These are phyloP conservation scores for Silurus lanzhouensis DNA, from an alignment of 2,797 vertebrate species.

Conservation along the genomic window DNA sequence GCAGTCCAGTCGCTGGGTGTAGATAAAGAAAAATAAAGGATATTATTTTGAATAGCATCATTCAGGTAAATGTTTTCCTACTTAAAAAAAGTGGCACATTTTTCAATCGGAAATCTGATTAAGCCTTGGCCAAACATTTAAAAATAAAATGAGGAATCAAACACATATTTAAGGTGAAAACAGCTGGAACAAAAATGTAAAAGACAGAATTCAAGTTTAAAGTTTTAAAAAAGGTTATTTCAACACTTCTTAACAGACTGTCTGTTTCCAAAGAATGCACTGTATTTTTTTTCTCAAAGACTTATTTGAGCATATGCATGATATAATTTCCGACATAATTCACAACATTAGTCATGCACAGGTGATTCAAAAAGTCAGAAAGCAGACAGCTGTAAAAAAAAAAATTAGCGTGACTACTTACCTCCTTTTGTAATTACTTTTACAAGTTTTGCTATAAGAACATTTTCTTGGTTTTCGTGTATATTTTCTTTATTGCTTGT, in stretches of 20 bases:
- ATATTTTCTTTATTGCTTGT: neutral
- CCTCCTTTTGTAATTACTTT: slow-evolving; percentile 5
- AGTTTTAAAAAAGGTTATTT: neutral
- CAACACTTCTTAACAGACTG: neutral
- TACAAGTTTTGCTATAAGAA: slow-evolving; percentile 6
- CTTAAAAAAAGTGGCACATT: slow-evolving; percentile 59
- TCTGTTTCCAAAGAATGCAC: neutral
- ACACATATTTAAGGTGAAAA: neutral
- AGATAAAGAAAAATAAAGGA: slow-evolving; percentile 60
- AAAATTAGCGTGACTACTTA: neutral
- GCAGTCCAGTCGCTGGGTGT: slow-evolving; percentile 14
- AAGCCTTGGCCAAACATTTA: slow-evolving; percentile 40
- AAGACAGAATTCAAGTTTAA: neutral
- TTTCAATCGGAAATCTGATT: slow-evolving; percentile 34
- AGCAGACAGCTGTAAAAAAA: slow-evolving; percentile 1
- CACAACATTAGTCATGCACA: slow-evolving; percentile 8
- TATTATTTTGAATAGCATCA: slow-evolving; percentile 71
- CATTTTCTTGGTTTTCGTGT: neutral
- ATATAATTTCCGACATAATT: slow-evolving; percentile 3
- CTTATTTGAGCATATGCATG: neutral
- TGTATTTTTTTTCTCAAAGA: neutral
- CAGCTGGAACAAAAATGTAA: neutral
- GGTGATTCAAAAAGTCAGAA: slow-evolving; percentile 8
- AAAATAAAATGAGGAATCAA: slow-evolving; percentile 31
- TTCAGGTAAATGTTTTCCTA: slow-evolving; percentile 65